These are phyloP conservation scores for Atrichornis clamosus DNA, from an alignment of 2,113 vertebrate genomes.

Conservation along the genomic window DNA sequence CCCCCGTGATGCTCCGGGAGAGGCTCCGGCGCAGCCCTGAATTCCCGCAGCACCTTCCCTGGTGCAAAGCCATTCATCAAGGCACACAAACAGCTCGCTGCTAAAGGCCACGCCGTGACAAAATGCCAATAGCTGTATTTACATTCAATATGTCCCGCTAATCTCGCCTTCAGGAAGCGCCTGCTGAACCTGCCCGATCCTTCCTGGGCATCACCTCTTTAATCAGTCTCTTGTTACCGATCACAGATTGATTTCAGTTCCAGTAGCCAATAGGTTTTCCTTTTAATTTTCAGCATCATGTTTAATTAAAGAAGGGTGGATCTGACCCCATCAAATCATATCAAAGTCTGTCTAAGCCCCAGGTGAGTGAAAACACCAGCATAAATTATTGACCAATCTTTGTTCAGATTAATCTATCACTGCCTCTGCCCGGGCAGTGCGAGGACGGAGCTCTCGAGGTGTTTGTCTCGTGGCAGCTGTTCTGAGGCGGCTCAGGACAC, in stretches of 20 bases:
- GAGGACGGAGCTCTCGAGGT: background rate
- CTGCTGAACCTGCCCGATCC: slow-evolving; percentile 9
- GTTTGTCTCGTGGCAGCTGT: background rate
- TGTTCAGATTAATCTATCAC: slow-evolving; percentile 66
- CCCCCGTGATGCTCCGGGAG: background rate
- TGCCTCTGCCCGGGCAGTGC: background rate
- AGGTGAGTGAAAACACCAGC: slow-evolving; percentile 45
- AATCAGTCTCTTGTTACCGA: slow-evolving; percentile 42
- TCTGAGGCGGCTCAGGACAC: background rate
- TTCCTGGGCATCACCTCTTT: background rate
- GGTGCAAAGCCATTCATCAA: slow-evolving; percentile 58
- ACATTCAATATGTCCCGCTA: slow-evolving; percentile 6
- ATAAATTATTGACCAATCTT: slow-evolving; percentile 71
- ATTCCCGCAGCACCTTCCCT: background rate
- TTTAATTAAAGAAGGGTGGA: slow-evolving; percentile 73
- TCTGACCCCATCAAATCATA: slow-evolving; percentile 62
- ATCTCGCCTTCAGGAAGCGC: background rate
- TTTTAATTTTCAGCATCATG: slow-evolving; percentile 66
- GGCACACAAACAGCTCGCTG: background rate
- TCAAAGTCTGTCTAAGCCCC: slow-evolving; percentile 36
- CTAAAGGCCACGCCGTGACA: slow-evolving; percentile 59
- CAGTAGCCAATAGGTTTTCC: slow-evolving; percentile 16
- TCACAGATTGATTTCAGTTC: slow-evolving; percentile 16
- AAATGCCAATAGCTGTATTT: slow-evolving; percentile 50
- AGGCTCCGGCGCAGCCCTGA: background rate